Conservation (phyloP, 2,888 invertebrate genomes). For the Sisyra terminalis region DNA sequence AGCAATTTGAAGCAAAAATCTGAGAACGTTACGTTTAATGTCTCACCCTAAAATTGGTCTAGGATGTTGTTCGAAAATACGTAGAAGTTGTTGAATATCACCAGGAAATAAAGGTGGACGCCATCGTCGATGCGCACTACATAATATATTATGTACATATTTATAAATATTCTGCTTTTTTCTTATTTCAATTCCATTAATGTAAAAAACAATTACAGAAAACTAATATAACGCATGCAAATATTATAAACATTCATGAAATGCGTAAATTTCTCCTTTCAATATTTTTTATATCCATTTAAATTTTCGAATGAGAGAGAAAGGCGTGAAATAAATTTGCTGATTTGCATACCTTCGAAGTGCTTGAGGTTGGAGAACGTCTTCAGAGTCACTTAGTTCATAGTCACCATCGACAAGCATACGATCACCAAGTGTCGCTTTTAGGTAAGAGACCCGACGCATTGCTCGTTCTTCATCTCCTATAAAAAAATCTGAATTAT, state of each 20-base stretch:
- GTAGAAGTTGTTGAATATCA: constrained; percentile 60
- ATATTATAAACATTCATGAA: too few relatives aligned
- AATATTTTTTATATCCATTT: too few relatives aligned
- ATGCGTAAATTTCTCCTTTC: too few relatives aligned
- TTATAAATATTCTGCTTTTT: constrained; percentile 1
- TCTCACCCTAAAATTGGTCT: constrained; percentile 27
- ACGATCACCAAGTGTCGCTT: constrained; percentile 75
- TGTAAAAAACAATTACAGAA: constrained; percentile 1
- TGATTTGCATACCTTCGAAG: constrained; percentile 41
- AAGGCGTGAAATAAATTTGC: too few relatives aligned
- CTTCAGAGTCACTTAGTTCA: constrained; percentile 41
- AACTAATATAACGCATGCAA: too few relatives aligned
- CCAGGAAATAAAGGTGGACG: constrained; percentile 65
- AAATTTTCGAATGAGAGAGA: too few relatives aligned
- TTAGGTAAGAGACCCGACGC: constrained; percentile 84
- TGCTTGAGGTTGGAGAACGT: constrained; percentile 31
- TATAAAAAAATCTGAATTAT: constrained; percentile 15
- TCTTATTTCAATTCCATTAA: neutral
- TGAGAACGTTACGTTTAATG: constrained; percentile 10
- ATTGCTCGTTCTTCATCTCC: constrained; percentile 74
- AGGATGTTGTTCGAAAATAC: constrained; percentile 59
- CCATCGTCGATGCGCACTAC: constrained; percentile 67
- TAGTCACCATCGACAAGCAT: constrained; percentile 55
- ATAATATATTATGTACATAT: constrained; percentile 10
- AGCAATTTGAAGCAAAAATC: constrained; percentile 1